These are phyloP conservation scores for Eretmocerus hayati DNA, from an alignment of 2,888 invertebrate species.

Conservation along the genomic window DNA sequence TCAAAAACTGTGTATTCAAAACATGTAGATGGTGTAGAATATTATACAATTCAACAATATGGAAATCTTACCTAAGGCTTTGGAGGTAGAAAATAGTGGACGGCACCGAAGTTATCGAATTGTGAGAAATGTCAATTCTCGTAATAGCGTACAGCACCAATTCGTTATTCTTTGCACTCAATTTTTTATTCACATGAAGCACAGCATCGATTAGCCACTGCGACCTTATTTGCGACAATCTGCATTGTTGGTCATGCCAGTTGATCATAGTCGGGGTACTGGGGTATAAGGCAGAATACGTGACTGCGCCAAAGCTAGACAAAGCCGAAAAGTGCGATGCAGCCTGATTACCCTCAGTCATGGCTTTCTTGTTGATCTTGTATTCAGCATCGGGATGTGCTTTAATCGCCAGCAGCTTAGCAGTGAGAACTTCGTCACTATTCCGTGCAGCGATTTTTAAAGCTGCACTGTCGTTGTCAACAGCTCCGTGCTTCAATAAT, in stretches of 20 bases:
- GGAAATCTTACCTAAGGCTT: conserved; percentile 54
- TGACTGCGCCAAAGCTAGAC: conserved; percentile 55
- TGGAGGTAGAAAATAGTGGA: conserved; percentile 74
- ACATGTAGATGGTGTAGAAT: not conserved
- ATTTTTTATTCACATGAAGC: conserved; percentile 73
- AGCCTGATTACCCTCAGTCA: conserved; percentile 58
- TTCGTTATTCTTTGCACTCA: conserved; percentile 59
- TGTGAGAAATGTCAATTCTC: conserved; percentile 85
- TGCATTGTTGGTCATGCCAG: conserved; percentile 79
- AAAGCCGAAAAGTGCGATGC: conserved; percentile 52
- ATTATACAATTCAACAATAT: not conserved
- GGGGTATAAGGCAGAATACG: conserved; percentile 75
- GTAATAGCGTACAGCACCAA: conserved; percentile 86
- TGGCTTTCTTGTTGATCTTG: conserved; percentile 82
- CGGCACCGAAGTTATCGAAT: conserved; percentile 74
- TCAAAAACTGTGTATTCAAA: not conserved
- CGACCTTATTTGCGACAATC: conserved; percentile 64
- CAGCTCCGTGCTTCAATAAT: conserved; percentile 72
- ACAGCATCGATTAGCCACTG: conserved; percentile 83
- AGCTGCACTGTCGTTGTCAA: conserved; percentile 81
- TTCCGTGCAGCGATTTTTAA: conserved; percentile 67
- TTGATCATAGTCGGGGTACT: conserved; percentile 80
- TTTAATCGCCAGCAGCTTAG: conserved; percentile 78
- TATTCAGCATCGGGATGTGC: conserved; percentile 88
- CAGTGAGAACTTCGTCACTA: conserved; percentile 68